These are phyloP conservation scores for Odontocerum albicorne DNA, from an alignment of 2,888 invertebrate genomes.

Conservation along the genomic window DNA sequence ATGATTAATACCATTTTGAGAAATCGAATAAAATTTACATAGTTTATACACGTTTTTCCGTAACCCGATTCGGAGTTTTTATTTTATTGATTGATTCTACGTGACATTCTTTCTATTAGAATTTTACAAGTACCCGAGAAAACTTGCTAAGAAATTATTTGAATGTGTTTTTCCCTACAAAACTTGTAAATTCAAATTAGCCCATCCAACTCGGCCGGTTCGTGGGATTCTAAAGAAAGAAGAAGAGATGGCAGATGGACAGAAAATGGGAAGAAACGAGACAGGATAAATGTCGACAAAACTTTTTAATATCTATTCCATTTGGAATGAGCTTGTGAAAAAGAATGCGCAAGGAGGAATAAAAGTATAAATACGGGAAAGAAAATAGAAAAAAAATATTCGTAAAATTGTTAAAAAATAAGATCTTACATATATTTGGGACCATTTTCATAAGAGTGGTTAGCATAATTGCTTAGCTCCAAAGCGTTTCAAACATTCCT, in stretches of 20 bases:
- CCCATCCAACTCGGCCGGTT: constrained; percentile 31
- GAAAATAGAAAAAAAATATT: constrained; percentile 24
- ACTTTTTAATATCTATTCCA: constrained; percentile 62
- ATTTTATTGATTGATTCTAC: too few species aligned
- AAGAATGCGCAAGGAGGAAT: constrained; percentile 28
- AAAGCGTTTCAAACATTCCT: too few species aligned
- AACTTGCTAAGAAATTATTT: constrained; percentile 30
- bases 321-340: constrained; percentile 60
- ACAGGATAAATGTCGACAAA: constrained; percentile 44
- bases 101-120: too few species aligned
- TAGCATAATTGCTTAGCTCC: too few species aligned
- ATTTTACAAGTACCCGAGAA: constrained; percentile 29
- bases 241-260: constrained; percentile 14
- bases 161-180: constrained; percentile 28
- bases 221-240: constrained; percentile 6
- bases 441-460: too few species aligned
- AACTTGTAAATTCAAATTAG: constrained; percentile 37
- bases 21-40: too few species aligned
- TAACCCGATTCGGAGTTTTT: too few species aligned
- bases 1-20: too few species aligned
- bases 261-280: constrained; percentile 19
- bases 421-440: too few species aligned
- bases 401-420: too few species aligned
- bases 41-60: too few species aligned
- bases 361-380: constrained; percentile 16